These are phyloP conservation scores for Drosophila rhopaloa DNA, from an alignment of 1,140 invertebrate species.

Conservation along the genomic window DNA sequence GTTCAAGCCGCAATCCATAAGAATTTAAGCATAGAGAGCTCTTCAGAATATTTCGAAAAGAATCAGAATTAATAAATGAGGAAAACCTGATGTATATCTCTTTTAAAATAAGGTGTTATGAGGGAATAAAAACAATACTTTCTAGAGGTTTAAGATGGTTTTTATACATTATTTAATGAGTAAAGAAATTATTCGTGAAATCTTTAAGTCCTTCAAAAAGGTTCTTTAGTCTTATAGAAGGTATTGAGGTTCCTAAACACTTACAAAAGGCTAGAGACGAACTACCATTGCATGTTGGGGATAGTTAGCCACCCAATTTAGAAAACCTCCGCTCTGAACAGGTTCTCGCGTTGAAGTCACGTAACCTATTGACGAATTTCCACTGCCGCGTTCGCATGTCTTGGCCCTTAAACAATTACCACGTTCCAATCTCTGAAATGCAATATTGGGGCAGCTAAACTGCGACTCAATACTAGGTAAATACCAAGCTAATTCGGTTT, in stretches of 20 bases:
- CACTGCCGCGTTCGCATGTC: conserved; percentile 14
- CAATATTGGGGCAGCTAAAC: neutral
- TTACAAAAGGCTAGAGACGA: neutral
- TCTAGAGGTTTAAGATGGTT: no score
- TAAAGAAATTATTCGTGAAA: no score
- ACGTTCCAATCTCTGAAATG: neutral
- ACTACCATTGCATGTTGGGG: neutral
- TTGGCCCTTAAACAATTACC: neutral
- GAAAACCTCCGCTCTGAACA: conserved; percentile 16
- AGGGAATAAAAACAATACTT: neutral
- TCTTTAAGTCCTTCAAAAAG: no score
- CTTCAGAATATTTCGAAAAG: conserved; percentile 12
- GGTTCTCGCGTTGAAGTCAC: conserved; percentile 33
- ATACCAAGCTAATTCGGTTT: neutral
- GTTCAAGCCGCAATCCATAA: conserved; percentile 13
- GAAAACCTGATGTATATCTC: no score
- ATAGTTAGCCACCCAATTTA: conserved; percentile 13
- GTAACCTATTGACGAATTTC: conserved; percentile 32
- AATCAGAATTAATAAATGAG: conserved; percentile 1
- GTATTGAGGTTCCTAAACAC: neutral
- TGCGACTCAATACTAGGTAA: neutral
- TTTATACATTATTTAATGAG: no score
- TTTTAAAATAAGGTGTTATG: no score
- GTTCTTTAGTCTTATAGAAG: no score
- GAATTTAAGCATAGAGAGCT: neutral